A percentile compares a stretch with the other conserved stretches of the same genome.
Conservation (phyloP, 64 coral and sea anemone species). For the Astreopora myriophthalma region DNA sequence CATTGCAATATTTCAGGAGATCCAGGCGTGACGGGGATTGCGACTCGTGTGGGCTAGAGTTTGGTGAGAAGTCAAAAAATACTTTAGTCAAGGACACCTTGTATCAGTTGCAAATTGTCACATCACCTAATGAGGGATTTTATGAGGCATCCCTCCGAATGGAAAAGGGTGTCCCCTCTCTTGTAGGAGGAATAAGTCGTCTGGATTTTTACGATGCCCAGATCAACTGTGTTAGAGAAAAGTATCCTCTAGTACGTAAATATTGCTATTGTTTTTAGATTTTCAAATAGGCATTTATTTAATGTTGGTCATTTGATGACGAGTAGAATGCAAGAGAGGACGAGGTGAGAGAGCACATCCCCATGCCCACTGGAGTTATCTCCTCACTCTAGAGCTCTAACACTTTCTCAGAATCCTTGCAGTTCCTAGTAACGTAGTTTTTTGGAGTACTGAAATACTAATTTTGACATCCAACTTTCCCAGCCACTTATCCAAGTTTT, state of each 20-base stretch:
- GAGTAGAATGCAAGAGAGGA: too few species aligned
- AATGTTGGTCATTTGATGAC: too few species aligned
- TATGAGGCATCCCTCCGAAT: conserved; percentile 59
- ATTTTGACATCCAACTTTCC: too few species aligned
- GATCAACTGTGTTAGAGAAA: conserved; percentile 37
- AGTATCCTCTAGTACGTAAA: conserved; percentile 40
- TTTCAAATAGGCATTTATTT: too few species aligned
- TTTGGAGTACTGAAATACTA: too few species aligned
- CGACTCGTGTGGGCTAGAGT: conserved; percentile 33
- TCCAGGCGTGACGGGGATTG: not conserved
- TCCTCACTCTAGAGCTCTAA: too few species aligned
- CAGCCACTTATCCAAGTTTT: too few species aligned
- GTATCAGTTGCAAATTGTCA: conserved; percentile 77
- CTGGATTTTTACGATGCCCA: conserved; percentile 63
- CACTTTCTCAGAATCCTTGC: too few species aligned
- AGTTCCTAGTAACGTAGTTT: too few species aligned
- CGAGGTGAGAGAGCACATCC: too few species aligned
- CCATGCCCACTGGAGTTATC: too few species aligned
- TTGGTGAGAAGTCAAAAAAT: conserved; percentile 34
- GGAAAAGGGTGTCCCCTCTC: not conserved
- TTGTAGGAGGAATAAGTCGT: conserved; percentile 46
- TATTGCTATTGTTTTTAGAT: conserved; percentile 51
- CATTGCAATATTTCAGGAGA: conserved; percentile 32
- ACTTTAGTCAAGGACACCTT: conserved; percentile 34
- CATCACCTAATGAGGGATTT: conserved; percentile 73